These are phyloP conservation scores for Xyliphius kryptos DNA, from an alignment of 2,113 vertebrate genomes.

Conservation along the genomic window DNA sequence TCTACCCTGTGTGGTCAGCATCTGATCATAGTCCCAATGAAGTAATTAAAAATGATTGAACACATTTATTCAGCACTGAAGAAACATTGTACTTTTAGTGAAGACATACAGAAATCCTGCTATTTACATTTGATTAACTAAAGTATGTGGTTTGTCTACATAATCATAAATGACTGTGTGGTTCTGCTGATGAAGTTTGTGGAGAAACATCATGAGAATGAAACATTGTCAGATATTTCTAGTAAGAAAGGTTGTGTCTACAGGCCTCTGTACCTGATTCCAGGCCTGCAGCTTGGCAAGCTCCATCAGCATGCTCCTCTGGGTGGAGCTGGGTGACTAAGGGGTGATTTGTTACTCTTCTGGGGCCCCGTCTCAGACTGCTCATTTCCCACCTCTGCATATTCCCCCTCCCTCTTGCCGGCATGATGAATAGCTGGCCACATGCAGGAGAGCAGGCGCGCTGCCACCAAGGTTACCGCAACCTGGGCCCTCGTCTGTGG, in stretches of 20 bases:
- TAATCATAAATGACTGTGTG: too few species aligned
- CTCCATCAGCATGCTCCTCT: constrained; percentile 47
- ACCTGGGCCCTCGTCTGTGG: constrained; percentile 60
- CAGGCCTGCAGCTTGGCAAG: constrained; percentile 16
- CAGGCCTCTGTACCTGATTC: constrained; percentile 16
- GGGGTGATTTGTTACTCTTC: constrained; percentile 70
- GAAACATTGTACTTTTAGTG: too few species aligned
- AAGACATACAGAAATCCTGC: too few species aligned
- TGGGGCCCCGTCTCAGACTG: constrained; percentile 60
- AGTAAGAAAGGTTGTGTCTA: not conserved
- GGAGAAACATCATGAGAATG: too few species aligned
- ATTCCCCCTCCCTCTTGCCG: constrained; percentile 58
- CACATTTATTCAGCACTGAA: too few species aligned
- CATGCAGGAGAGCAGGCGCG: constrained; percentile 62
- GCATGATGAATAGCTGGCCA: constrained; percentile 65
- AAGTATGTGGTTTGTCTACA: too few species aligned
- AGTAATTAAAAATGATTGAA: too few species aligned
- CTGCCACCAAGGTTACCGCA: constrained; percentile 71
- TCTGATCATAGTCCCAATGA: not conserved
- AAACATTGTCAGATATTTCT: too few species aligned
- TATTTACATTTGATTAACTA: too few species aligned
- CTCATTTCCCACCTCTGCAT: constrained; percentile 63
- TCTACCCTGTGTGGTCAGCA: not conserved
- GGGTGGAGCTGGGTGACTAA: constrained; percentile 52
- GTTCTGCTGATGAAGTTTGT: too few species aligned